Conservation (phyloP, 2,888 invertebrate species). For the Nephrotoma flavescens region DNA sequence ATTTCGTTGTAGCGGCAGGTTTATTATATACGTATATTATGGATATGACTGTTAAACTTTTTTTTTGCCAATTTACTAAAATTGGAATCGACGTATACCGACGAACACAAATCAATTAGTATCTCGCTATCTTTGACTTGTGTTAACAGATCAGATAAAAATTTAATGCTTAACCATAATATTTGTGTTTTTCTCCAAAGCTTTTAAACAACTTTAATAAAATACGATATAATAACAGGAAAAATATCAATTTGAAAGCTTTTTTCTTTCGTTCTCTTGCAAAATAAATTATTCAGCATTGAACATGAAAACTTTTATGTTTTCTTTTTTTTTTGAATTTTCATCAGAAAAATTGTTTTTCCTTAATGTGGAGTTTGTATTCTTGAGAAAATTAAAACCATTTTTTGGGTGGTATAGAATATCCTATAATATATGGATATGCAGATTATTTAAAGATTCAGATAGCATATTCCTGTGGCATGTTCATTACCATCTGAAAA, state of each 20-base stretch:
- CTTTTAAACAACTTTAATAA: not conserved
- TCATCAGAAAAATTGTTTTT: no score
- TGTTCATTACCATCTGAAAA: no score
- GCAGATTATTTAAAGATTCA: no score
- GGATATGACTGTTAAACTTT: not conserved
- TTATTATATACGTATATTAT: not conserved
- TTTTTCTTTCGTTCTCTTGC: not conserved
- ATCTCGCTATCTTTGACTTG: not conserved
- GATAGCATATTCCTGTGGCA: no score
- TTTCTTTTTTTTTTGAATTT: not conserved
- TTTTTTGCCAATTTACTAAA: not conserved
- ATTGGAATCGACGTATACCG: not conserved
- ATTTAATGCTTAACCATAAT: not conserved
- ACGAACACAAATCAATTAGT: not conserved
- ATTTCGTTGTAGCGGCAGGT: not conserved
- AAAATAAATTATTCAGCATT: not conserved
- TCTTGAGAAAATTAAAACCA: no score
- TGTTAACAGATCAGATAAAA: not conserved
- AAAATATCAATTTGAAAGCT: not conserved
- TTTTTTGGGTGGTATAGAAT: no score
- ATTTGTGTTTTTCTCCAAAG: not conserved
- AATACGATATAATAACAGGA: not conserved
- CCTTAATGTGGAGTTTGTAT: no score
- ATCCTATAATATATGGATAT: no score
- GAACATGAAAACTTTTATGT: not conserved